Evolutionary conservation across 2,797 vertebrate genomes (phyloP).

Genomic region (Halcyon badia): DNA sequence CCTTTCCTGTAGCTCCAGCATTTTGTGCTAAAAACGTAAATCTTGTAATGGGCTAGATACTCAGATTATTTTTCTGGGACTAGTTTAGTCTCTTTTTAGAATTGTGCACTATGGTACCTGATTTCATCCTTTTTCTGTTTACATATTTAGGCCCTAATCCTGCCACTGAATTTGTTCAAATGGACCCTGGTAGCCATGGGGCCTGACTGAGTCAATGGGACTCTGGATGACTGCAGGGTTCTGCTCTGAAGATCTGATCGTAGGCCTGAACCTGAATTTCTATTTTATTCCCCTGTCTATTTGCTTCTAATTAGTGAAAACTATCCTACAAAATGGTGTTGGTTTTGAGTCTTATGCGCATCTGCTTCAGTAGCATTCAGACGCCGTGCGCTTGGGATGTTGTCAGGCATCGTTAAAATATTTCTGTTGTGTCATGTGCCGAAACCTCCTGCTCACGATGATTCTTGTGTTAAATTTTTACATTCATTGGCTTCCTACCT

Average conservation of each 20-base stretch:
- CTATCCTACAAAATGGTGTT: neutral
- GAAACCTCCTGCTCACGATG: neutral
- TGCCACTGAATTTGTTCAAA: neutral
- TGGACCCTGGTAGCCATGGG: neutral
- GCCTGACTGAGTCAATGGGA: neutral
- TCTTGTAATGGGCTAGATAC: neutral
- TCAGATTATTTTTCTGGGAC: neutral
- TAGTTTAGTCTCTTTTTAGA: neutral
- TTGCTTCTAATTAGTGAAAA: neutral
- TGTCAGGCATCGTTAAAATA: neutral
- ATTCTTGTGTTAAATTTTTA: neutral
- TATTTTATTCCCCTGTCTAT: neutral
- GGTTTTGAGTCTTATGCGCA: neutral
- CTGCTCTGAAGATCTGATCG: neutral
- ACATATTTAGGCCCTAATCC: neutral
- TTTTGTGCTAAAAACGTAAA: neutral
- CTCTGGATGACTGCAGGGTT: neutral
- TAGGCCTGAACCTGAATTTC: conserved; percentile 21
- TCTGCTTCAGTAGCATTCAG: neutral
- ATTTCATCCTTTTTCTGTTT: conserved; percentile 15
- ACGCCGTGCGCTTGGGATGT: neutral
- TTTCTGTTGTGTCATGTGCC: neutral
- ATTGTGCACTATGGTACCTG: neutral
- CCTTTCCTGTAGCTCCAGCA: neutral
- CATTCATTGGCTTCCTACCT: neutral